Conservation (phyloP, 2,797 vertebrate species). For the Lacerta agilis region DNA sequence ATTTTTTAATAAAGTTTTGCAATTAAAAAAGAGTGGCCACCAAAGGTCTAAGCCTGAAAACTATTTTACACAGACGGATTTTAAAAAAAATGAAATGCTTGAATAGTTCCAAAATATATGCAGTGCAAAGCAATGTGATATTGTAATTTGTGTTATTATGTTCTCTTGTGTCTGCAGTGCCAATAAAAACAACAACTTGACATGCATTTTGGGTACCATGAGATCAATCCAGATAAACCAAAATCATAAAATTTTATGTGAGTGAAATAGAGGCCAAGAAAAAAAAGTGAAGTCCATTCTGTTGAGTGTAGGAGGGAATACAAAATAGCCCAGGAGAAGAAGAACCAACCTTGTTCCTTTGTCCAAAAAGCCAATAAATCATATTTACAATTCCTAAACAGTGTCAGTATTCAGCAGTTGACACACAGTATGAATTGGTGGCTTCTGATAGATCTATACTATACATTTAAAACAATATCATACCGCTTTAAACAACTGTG, state of each 20-base stretch:
- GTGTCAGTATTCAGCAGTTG: background rate
- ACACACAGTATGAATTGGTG: background rate
- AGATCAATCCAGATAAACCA: conserved; percentile 19
- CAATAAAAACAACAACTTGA: conserved; percentile 33
- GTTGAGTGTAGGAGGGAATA: conserved; percentile 1
- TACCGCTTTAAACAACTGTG: no score
- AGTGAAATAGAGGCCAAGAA: background rate
- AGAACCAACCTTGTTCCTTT: background rate
- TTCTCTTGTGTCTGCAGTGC: background rate
- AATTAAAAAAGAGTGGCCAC: conserved; percentile 10
- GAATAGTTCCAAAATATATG: conserved; percentile 17
- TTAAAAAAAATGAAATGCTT: background rate
- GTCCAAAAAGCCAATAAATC: background rate
- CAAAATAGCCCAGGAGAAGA: background rate
- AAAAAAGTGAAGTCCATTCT: conserved; percentile 25
- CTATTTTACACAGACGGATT: background rate
- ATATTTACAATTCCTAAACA: background rate
- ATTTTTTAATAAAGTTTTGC: background rate
- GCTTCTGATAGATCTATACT: background rate
- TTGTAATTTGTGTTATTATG: conserved; percentile 21
- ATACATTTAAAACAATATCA: no score
- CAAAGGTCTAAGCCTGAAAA: conserved; percentile 12
- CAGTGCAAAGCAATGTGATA: conserved; percentile 39
- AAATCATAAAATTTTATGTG: background rate
- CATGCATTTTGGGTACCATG: conserved; percentile 6